phyloP scores from a whole-genome alignment of 1,140 invertebrate genomes.

The Drosophila sp. region DNA sequence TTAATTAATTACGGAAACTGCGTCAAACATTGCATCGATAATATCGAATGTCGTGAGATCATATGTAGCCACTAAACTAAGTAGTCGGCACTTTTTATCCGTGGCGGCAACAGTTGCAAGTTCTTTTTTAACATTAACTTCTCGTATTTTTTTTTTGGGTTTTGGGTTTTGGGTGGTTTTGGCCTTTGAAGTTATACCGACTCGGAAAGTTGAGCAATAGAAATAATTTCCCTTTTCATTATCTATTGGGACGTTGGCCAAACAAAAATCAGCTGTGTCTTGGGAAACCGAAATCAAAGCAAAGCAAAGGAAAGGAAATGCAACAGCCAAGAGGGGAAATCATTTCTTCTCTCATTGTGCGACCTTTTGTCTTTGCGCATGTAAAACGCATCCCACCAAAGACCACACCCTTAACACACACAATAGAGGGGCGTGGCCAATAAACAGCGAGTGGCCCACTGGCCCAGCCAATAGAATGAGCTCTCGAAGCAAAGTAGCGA shows the following conservation, averaged over 20 bases:
- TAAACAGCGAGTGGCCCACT: conserved; percentile 53
- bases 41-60: conserved; percentile 55
- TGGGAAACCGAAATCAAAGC: conserved; percentile 34
- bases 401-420: conserved; percentile 48
- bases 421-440: conserved; percentile 44
- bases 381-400: conserved; percentile 27
- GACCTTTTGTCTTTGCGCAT: conserved; percentile 58
- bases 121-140: conserved; percentile 7
- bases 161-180: conserved; percentile 34
- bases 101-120: conserved; percentile 61
- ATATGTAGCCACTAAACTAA: conserved; percentile 21
- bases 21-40: conserved; percentile 66
- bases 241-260: neutral
- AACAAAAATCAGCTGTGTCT: conserved; percentile 52
- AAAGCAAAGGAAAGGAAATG: conserved; percentile 35
- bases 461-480: conserved; percentile 47
- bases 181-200: conserved; percentile 61
- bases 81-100: conserved; percentile 50
- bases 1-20: conserved; percentile 81
- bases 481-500: conserved; percentile 35
- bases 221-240: neutral
- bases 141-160: conserved; percentile 47
- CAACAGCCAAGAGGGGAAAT: conserved; percentile 58
- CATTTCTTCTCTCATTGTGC: conserved; percentile 18
- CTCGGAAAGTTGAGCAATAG: conserved; percentile 36